Evolutionary conservation across 1,140 invertebrate species (phyloP).

Genomic region (Philopotamus ludificatus): DNA sequence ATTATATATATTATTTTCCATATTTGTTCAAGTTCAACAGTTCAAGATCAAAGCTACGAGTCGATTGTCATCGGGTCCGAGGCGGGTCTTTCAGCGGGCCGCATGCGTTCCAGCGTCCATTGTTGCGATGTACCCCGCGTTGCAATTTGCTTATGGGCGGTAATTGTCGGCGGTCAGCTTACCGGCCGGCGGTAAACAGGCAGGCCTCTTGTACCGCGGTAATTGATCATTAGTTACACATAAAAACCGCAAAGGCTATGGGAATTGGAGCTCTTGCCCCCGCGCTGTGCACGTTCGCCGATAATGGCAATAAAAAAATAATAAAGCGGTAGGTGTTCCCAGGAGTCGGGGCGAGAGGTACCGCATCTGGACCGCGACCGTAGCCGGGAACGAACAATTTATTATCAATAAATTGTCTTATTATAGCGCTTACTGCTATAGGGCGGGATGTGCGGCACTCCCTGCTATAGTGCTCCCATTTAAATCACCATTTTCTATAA

Average conservation of each 20-base stretch:
- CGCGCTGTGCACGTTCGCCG: not conserved
- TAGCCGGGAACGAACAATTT: too few species aligned
- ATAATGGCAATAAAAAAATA: too few species aligned
- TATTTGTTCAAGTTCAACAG: too few species aligned
- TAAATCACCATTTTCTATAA: too few species aligned
- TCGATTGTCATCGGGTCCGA: too few species aligned
- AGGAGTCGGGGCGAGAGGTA: too few species aligned
- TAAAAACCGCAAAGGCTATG: not conserved
- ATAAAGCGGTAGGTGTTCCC: too few species aligned
- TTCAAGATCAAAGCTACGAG: too few species aligned
- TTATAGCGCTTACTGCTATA: not conserved
- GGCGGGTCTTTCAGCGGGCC: not conserved
- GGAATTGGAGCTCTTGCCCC: not conserved
- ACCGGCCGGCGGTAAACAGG: not conserved
- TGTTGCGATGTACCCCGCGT: not conserved
- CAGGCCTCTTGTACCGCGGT: not conserved
- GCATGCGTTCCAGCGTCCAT: not conserved
- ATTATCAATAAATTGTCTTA: not conserved
- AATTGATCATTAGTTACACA: conserved; percentile 8
- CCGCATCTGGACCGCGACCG: too few species aligned
- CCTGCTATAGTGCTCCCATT: too few species aligned
- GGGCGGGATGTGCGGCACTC: too few species aligned
- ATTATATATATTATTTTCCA: too few species aligned
- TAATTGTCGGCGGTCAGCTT: conserved; percentile 4
- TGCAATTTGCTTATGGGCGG: conserved; percentile 11